phyloP scores from a whole-genome alignment of 1,140 invertebrate species.

The Drosophila carrolli region DNA sequence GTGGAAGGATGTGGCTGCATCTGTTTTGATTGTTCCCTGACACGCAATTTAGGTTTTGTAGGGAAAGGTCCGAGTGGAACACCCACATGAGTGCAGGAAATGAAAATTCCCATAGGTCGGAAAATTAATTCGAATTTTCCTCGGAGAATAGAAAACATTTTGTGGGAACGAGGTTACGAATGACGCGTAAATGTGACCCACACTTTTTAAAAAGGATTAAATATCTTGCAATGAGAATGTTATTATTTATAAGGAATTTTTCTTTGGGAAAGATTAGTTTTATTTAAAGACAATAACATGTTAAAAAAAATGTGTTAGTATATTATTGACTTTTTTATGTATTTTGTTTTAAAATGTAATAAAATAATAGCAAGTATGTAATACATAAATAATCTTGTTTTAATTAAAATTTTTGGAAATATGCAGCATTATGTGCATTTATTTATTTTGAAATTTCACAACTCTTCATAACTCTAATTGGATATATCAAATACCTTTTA shows the following conservation, averaged over 20 bases:
- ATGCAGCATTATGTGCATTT: too few species aligned
- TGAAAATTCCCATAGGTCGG: constrained; percentile 18
- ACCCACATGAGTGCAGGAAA: constrained; percentile 35
- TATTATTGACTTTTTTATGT: too few species aligned
- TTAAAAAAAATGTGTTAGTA: too few species aligned
- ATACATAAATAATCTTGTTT: too few species aligned
- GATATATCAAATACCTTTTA: too few species aligned
- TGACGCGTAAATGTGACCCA: background rate
- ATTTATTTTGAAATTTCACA: too few species aligned
- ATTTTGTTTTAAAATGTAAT: background rate
- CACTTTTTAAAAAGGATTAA: background rate
- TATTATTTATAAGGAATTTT: background rate
- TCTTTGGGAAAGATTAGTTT: too few species aligned
- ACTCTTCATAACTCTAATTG: too few species aligned
- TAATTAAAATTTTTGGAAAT: too few species aligned
- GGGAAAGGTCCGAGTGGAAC: constrained; percentile 22
- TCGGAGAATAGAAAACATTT: background rate
- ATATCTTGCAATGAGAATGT: background rate
- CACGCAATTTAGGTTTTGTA: constrained; percentile 23
- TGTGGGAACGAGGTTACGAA: constrained; percentile 31
- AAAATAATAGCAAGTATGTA: background rate
- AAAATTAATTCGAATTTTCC: constrained; percentile 36
- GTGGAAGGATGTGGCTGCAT: constrained; percentile 45
- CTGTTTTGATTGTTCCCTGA: constrained; percentile 43
- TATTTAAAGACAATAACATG: too few species aligned